Evolutionary conservation across 2,888 invertebrate species (phyloP).

Genomic region (Rotaria socialis): DNA sequence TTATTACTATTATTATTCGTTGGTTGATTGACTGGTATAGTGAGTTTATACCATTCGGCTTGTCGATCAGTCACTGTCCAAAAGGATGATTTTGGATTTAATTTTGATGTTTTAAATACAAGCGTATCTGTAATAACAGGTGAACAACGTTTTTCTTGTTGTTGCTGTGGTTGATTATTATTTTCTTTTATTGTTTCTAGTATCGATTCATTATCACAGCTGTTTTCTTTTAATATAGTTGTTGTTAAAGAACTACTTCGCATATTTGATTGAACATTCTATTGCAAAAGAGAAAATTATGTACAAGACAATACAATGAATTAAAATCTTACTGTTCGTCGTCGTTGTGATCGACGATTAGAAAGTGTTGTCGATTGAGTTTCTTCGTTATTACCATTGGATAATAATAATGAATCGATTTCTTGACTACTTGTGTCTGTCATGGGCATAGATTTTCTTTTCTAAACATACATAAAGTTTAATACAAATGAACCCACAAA

Average conservation of each 20-base stretch:
- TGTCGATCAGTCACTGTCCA: conserved; percentile 31
- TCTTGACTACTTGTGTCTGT: neutral
- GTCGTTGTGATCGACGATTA: conserved; percentile 19
- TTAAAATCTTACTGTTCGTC: neutral
- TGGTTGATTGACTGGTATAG: neutral
- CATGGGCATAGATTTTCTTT: neutral
- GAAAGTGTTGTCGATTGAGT: neutral
- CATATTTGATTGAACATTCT: neutral
- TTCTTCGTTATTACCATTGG: neutral
- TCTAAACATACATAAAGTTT: neutral
- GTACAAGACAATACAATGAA: neutral
- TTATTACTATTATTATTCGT: neutral
- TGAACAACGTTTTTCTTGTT: neutral
- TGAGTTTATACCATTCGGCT: conserved; percentile 34
- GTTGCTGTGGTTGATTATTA: neutral
- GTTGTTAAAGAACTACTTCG: conserved; percentile 26
- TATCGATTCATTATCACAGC: neutral
- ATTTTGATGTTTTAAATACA: conserved; percentile 10
- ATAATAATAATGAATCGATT: neutral
- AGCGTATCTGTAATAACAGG: neutral
- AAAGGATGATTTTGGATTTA: neutral
- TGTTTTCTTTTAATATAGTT: conserved; percentile 5
- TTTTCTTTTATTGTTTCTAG: neutral
- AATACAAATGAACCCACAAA: neutral
- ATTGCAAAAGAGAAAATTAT: neutral